These are phyloP conservation scores for Ryuthela nishihirai DNA, from an alignment of 2,888 invertebrate genomes.

Conservation along the genomic window DNA sequence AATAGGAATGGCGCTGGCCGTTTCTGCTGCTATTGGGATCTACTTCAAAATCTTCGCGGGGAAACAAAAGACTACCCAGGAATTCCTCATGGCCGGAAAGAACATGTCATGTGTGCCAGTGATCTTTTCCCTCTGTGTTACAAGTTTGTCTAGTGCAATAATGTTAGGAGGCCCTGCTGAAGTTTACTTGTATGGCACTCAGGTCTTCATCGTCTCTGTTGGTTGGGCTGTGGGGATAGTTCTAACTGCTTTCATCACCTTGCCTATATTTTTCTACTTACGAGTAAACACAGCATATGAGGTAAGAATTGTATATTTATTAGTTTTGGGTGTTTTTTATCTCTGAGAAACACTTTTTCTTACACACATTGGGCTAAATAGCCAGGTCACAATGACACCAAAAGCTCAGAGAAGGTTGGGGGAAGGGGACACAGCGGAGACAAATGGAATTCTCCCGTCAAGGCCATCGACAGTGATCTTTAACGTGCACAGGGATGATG, in stretches of 20 bases:
- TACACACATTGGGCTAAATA: too few relatives aligned
- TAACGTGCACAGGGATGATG: too few relatives aligned
- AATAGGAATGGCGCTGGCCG: slow-evolving; percentile 1
- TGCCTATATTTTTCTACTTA: slow-evolving; percentile 79
- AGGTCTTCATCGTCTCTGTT: slow-evolving; percentile 69
- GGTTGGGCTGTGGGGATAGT: too few relatives aligned
- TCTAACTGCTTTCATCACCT: slow-evolving; percentile 59
- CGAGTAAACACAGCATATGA: slow-evolving; percentile 84
- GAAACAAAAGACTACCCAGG: slow-evolving; percentile 70
- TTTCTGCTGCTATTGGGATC: slow-evolving; percentile 59
- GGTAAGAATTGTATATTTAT: slow-evolving; percentile 52
- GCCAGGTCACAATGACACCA: too few relatives aligned
- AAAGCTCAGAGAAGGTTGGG: too few relatives aligned
- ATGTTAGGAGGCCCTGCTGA: slow-evolving; percentile 33
- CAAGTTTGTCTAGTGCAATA: slow-evolving; percentile 27
- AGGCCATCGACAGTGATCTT: too few relatives aligned
- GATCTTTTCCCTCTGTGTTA: slow-evolving; percentile 29
- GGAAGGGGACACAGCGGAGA: too few relatives aligned
- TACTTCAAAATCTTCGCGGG: slow-evolving; percentile 84
- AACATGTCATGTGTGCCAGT: slow-evolving; percentile 29
- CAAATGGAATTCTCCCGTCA: too few relatives aligned
- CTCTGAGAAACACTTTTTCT: too few relatives aligned
- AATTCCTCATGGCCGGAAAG: slow-evolving; percentile 31
- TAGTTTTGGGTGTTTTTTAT: too few relatives aligned
- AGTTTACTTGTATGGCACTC: slow-evolving; percentile 53